Conservation (phyloP, 2,888 invertebrate genomes). For the Keiferia lycopersicella region DNA sequence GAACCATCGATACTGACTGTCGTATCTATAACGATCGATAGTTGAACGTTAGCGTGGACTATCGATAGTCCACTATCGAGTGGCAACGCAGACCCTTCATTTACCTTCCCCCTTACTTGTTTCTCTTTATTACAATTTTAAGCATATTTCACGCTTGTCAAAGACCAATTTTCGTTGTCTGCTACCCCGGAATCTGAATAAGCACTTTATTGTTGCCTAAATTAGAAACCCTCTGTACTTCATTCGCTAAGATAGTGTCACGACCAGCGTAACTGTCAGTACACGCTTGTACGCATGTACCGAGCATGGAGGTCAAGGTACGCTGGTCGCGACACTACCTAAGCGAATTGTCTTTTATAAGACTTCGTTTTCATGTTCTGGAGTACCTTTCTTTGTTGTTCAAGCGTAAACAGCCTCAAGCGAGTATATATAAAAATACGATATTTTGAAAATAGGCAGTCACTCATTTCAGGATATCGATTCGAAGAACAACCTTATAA, state of each 20-base stretch:
- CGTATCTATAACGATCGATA: too few relatives aligned
- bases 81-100: constrained; percentile 52
- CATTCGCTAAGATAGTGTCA: too few relatives aligned
- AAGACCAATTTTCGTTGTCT: constrained; percentile 56
- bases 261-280: too few relatives aligned
- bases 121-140: constrained; percentile 56
- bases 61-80: too few relatives aligned
- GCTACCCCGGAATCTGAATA: constrained; percentile 33
- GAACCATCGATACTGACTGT: too few relatives aligned
- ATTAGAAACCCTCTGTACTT: constrained; percentile 11
- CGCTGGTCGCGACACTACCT: too few relatives aligned
- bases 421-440: background rate
- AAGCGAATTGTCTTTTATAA: background rate
- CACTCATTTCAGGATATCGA: too few relatives aligned
- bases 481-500: too few relatives aligned
- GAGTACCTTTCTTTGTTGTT: background rate
- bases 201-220: constrained; percentile 28
- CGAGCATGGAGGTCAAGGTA: too few relatives aligned
- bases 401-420: background rate
- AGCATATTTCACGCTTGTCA: constrained; percentile 56
- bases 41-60: too few relatives aligned
- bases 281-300: too few relatives aligned
- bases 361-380: constrained; percentile 8
- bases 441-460: too few relatives aligned
- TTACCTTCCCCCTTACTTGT: constrained; percentile 51